Evolutionary conservation across 1,140 invertebrate genomes (phyloP), one percentile per base, ranked within the genome.

Genomic region (Neotoxoptera formosana): DNA sequence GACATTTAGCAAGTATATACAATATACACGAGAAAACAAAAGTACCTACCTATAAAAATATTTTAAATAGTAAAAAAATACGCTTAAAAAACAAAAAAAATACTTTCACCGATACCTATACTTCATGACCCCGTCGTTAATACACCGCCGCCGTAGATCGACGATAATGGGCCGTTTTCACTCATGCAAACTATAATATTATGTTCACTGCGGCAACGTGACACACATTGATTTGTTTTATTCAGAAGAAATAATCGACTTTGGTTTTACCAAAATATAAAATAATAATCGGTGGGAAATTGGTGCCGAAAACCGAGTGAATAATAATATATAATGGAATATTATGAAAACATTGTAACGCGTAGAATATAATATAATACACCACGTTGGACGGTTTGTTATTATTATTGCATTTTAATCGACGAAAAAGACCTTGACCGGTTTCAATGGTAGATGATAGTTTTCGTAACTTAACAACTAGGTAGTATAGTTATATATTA

Each of bases 81-180:
- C 8, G n/a, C 51, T 36, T 53, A 14, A 88, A 56, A 88, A 51
- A 53, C 21, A 53, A 14, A 48, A 53, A 21, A 41, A 90, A 56
- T 90, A 92, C 91, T 92, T 92, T 92, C 76, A 92, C 91, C 76
- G 47, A 76, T 53, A 41, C 4, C 41, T 41, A n/a, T n/a, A 83
- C 67, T 83, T 51, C 47, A 83, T 51, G 76, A 92, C 90, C 67
- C 45, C 53, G 56, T 45, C 60, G 36, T 67, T n/a, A 67, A 67
- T 67, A n/a, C n/a, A 67, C 60, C 60, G 60, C 25, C 53, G 51
- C 36, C 8, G 45, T 76, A 91, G 14, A 47, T 76, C 76, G 23
- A 91, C 56, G 36, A 81, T 92, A 92, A 92, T 92, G 91, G 76
- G n/a, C 7, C 7, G 67, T 92, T 92, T 92, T 92, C 67, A 92